Evolutionary conservation across 1,140 invertebrate species (phyloP), one percentile per base, ranked within the genome.

Genomic region (Pachypsylla venusta): DNA sequence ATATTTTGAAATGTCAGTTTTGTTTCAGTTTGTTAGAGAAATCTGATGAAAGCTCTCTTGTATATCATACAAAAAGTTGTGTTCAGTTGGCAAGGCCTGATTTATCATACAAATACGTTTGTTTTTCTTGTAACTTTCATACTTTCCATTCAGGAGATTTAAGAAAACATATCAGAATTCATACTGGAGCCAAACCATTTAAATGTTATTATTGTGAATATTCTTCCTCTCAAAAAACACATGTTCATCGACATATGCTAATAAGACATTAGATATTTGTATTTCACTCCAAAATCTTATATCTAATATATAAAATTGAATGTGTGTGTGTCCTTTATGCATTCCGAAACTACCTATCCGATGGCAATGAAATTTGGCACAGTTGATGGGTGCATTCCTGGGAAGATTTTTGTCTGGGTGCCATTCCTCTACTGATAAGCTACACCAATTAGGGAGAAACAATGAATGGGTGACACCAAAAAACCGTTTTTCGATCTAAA

Each of bases 41-140:
- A 48, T 10, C 42, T n/a, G 4, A 19, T 48, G 42, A 48, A 4
- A 48, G 22, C 5, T 3, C 4, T n/a, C n/a, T 48, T 19, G 7
- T 48, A 4, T n/a, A 48, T 7, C 42, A 48, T 48, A 19, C n/a
- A 19, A 48, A 48, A 22, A 4, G 16, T 48, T 48, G 42, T 48
- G 4, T 19, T n/a, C 22, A 19, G 16, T 19, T 48, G 4, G n/a
- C 42, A 5, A 48, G 42, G n/a, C 4, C 16, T 22, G 42, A 48
- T n/a, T n/a, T 4, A 7, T 7, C 42, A 5, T 48, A 48, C 42
- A 48, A 48, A 19, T 48, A 19, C n/a, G 4, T 4, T n/a, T 48
- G 42, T 48, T 35, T 48, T 48, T 4, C 4, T 19, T 48, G 42
- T 48, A n/a, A 48, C n/a, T 48, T 19, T 48, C 42, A 48, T 48